phyloP scores from a whole-genome alignment of 2,113 vertebrate genomes.

The Bombycilla garrulus region DNA sequence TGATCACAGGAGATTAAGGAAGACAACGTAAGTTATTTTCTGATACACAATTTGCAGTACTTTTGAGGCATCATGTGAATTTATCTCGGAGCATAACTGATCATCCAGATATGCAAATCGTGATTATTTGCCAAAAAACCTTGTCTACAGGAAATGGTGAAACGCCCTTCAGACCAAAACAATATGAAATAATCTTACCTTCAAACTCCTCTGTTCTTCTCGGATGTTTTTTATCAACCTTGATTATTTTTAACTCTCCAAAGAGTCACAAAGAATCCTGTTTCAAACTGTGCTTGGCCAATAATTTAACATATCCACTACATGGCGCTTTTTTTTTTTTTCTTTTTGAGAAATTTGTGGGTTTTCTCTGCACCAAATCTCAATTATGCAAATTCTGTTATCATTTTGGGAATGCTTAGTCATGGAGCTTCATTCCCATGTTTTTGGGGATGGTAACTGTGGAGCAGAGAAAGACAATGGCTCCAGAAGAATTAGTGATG shows the following conservation, averaged over 20 bases:
- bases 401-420: not conserved
- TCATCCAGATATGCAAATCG: not conserved
- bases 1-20: not conserved
- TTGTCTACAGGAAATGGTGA: not conserved
- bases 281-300: not conserved
- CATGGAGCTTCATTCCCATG: not conserved
- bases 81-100: not conserved
- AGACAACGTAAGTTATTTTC: not conserved
- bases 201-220: not conserved
- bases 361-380: not conserved
- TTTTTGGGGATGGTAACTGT: not conserved
- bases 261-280: not conserved
- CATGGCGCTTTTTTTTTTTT: not conserved
- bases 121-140: not conserved
- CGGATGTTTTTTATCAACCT: not conserved
- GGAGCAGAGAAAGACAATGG: not conserved
- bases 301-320: not conserved
- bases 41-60: not conserved
- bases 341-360: not conserved
- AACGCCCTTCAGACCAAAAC: not conserved
- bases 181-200: not conserved
- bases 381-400: not conserved
- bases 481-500: not conserved
- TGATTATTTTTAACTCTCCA: not conserved
- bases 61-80: not conserved